Base-by-base conservation (phyloP, 2,797 vertebrate species). In the Darevskia nairensis region DNA sequence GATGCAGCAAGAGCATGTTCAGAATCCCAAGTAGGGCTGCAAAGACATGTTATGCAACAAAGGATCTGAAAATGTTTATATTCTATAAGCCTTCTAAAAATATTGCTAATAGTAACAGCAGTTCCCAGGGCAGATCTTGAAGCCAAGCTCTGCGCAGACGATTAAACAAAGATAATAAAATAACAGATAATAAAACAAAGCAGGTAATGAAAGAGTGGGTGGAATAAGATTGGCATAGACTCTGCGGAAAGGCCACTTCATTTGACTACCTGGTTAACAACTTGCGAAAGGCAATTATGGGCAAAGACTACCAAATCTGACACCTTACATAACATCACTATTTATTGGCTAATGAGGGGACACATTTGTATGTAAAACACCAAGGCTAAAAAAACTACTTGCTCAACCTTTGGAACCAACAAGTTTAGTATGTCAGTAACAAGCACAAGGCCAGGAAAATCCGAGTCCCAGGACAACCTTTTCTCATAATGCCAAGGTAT, bases 1-100 rank as follows among this genome's bases (percentile, higher is more conserved):
- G 95, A 93, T 94, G 86, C 41, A 74, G 35, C 68, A 64, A 29
- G 86, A 82, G 91, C 55, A 92, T 44, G 82, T 72, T 64, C 72
- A 77, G 39, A 64, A n/a, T 59, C 68, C 44, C 64, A 77, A 77
- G 55, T 82, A 77, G 21, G 9, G 15, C 44, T 55, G 21, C 64
- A 79, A 82, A 75, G 78, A 15, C 79, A 82, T 66, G n/a, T 89
- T 74, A 41, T 75, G 59, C 76, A 78, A 83, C n/a, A 41, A n/a
- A 69, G 13, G n/a, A 44, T 83, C 23, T 72, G 79, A 69, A 86
- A 68, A 75, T 32, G 13, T 80, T 86, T 86, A 81, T 55, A 44
- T 71, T 59, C 50, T 29, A 74, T 64, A 85, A 76, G 61, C 46
- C 80, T 76, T 89, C 59, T 41, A 19, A 81, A 75, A 71, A 86